These are phyloP conservation scores for Chaenodraco wilsoni DNA, from an alignment of 2,797 vertebrate species.

Conservation along the genomic window DNA sequence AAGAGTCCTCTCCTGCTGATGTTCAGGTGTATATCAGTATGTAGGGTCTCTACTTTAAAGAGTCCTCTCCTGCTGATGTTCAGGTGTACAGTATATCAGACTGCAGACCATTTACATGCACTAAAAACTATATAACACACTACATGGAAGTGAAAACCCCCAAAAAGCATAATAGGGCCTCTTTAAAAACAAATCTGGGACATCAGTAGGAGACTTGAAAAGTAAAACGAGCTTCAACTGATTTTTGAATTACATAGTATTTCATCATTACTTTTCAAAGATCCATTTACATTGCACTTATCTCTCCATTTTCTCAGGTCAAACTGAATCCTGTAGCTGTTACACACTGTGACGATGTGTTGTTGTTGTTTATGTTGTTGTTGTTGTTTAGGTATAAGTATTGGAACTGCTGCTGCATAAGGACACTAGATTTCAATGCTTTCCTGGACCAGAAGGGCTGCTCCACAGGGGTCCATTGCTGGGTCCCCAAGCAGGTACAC, in stretches of 20 bases:
- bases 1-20: too few species aligned
- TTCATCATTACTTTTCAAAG: too few species aligned
- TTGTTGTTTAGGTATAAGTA: conserved; percentile 89
- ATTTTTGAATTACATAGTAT: neutral
- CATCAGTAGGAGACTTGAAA: neutral
- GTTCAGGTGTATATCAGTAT: too few species aligned
- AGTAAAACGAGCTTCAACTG: neutral
- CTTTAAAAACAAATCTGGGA: conserved; percentile 14
- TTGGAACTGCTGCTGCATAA: conserved; percentile 95
- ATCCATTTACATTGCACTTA: too few species aligned
- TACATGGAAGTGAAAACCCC: too few species aligned
- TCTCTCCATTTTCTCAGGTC: rapidly evolving
- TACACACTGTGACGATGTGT: neutral
- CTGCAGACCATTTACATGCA: too few species aligned
- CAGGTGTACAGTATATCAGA: too few species aligned
- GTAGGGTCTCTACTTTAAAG: too few species aligned
- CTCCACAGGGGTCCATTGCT: conserved; percentile 87
- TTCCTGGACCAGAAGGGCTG: conserved; percentile 96
- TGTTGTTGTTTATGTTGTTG: neutral
- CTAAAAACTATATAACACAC: too few species aligned
- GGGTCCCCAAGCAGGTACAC: conserved; percentile 84
- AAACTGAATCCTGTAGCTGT: neutral
- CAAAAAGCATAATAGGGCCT: too few species aligned
- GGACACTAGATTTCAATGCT: conserved; percentile 90
- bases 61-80: too few species aligned